A percentile compares a stretch with the other conserved stretches of the same genome.
phyloP scores from a whole-genome alignment of 2,113 vertebrate genomes.

The Siniperca chuatsi region DNA sequence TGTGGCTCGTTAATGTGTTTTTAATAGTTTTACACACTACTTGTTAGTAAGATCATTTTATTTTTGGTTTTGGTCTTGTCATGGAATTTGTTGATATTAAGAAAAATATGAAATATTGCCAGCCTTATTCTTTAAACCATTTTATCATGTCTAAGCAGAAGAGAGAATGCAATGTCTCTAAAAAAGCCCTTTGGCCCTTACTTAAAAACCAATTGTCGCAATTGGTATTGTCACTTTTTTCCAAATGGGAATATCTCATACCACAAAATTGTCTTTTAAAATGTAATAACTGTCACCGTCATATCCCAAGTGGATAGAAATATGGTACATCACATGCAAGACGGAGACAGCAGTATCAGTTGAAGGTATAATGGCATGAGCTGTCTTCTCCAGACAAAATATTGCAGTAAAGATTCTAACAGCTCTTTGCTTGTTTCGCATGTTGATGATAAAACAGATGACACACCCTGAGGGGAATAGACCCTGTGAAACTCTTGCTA shows the following conservation, averaged over 20 bases:
- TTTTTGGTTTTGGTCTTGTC: constrained; percentile 4
- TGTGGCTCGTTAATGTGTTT: constrained; percentile 1
- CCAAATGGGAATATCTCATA: constrained; percentile 24
- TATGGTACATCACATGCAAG: constrained; percentile 21
- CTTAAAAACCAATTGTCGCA: constrained; percentile 33
- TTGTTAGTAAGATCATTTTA: background rate
- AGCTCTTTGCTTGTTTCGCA: constrained; percentile 45
- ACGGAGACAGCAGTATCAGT: constrained; percentile 31
- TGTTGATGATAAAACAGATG: constrained; percentile 65
- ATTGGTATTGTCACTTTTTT: constrained; percentile 35
- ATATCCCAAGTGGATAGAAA: constrained; percentile 30
- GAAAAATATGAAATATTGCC: background rate
- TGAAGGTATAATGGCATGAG: constrained; percentile 42
- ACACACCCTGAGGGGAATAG: constrained; percentile 50
- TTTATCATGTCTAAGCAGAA: background rate
- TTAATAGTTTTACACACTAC: background rate
- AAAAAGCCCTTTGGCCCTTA: constrained; percentile 24
- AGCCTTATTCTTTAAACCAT: background rate
- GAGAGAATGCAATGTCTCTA: background rate
- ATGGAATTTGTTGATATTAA: background rate
- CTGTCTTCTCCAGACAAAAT: constrained; percentile 50
- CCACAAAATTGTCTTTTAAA: constrained; percentile 40
- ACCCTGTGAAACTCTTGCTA: constrained; percentile 64
- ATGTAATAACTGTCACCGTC: constrained; percentile 40
- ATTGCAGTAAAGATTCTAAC: constrained; percentile 35